Evolutionary conservation across 2,113 vertebrate species (phyloP), one percentile per base, ranked within the genome.

Genomic region (Centropus bengalensis): DNA sequence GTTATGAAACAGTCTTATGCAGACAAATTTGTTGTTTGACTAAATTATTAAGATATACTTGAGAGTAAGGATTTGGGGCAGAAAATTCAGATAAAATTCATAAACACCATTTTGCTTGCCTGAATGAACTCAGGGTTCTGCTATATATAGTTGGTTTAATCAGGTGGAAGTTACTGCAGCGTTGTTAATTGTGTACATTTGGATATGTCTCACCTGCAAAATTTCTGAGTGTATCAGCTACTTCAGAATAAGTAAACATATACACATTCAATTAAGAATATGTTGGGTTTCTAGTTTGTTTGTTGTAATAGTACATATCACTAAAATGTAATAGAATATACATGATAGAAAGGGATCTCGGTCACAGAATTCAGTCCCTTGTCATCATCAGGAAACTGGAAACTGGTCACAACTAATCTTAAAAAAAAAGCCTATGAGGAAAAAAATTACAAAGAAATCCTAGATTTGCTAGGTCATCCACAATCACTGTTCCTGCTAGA

Each of bases 51-150:
- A 86, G 83, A 59, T 84, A 67, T n/a, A 30, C 71, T 86, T 19
- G 78, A 82, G 58, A 84, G 12, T 68, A 69, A 89, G 85, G 49
- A 85, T 89, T 42, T 91, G 77, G 74, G 92, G 81, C 70, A 87
- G 81, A 95, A 94, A 93, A 91, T 56, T 81, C 49, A 93, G 75
- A 91, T 88, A 82, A 89, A 91, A 92, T 87, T 86, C 42, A 21
- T 86, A 88, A 92, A 19, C 0, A 0, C 14, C 52, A 54, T 59
- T 86, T 88, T 86, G 3, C 20, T 67, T 82, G 58, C 81, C 56
- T 78, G 73, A 91, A 75, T 64, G 40, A 76, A 55, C 30, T 56
- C 58, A 49, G 7, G 8, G 23, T 91, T 78, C 66, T 84, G 26
- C 14, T 75, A 38, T 68, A 56, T 84, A 51, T 75, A 75, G 52